Base-by-base conservation (phyloP, 2,113 vertebrate genomes). In the Syrrhaptes paradoxus region DNA sequence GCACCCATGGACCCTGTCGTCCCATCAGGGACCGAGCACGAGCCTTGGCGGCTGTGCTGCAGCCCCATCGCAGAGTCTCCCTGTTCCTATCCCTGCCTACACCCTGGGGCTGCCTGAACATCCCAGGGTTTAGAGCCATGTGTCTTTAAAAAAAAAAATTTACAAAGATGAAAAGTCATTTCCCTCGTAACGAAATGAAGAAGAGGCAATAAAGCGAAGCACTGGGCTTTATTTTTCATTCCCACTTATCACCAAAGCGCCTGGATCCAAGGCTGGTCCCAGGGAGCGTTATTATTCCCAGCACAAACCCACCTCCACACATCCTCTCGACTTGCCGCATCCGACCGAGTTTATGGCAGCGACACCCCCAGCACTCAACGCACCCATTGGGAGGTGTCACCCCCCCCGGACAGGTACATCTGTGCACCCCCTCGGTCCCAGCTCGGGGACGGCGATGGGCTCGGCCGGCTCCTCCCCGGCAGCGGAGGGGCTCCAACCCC, bases 281-380 rank as follows among this genome's bases (percentile, higher is more conserved):
- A 84, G 49, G 63, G 29, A 76, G 28, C 52, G 76, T 45, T 51
- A 45, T 17, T 45, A 62, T 18, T 57, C 58, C 58, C 48, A 9
- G 1, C 26, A 36, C 24, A 36, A 32, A 36, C 9, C 20, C 15
- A 57, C 32, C 9, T 36, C 61, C 31, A 10, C 11, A 3, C 8
- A 8, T 13, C 43, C 77, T 62, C 43, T 43, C 31, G 45, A n/a
- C 68, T 32, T 13, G 25, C 31, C 31, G 67, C 36, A 55, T 15
- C 45, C 2, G 0, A 19, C 11, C 0, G 0, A 29, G 21, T 4
- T 49, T 4, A 22, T 16, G 14, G 45, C 24, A 21, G 29, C 0
- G 1, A 34, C 45, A 21, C 1, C 34, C 54, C 24, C 32, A 13
- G 43, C 48, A 10, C 52, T 17, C 62, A 22, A 4, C 1, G 1